These are phyloP conservation scores for Notarius lentiginosus DNA, from an alignment of 2,113 vertebrate genomes.

Conservation along the genomic window DNA sequence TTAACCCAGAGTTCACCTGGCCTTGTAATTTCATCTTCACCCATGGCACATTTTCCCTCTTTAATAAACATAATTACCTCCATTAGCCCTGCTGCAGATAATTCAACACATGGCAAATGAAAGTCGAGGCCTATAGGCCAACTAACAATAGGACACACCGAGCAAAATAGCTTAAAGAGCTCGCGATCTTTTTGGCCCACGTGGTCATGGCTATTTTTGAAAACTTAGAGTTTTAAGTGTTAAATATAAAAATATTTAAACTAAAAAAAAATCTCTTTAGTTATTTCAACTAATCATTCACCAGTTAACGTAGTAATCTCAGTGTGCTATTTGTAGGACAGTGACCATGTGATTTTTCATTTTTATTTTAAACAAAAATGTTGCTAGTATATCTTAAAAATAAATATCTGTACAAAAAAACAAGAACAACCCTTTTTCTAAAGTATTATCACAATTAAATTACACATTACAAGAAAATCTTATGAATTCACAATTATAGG, in stretches of 20 bases:
- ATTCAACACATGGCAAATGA: conserved; percentile 54
- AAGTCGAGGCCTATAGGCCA: conserved; percentile 30
- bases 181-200: neutral
- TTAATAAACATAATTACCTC: conserved; percentile 55
- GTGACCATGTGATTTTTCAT: neutral
- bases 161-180: neutral
- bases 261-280: neutral
- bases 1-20: neutral
- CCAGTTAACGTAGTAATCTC: neutral
- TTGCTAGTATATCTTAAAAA: neutral
- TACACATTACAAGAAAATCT: neutral
- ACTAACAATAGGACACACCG: conserved; percentile 14
- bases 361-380: neutral
- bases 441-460: neutral
- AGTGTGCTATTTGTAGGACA: no score
- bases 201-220: neutral
- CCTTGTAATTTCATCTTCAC: conserved; percentile 47
- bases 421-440: neutral
- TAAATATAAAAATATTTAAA: neutral
- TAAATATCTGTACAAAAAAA: neutral
- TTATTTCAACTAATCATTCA: neutral
- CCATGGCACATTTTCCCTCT: conserved; percentile 30
- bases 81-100: conserved; percentile 45
- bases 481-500: neutral
- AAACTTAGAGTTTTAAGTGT: neutral